Conservation (phyloP, 2,113 vertebrate genomes). For the Tinamus guttatus region DNA sequence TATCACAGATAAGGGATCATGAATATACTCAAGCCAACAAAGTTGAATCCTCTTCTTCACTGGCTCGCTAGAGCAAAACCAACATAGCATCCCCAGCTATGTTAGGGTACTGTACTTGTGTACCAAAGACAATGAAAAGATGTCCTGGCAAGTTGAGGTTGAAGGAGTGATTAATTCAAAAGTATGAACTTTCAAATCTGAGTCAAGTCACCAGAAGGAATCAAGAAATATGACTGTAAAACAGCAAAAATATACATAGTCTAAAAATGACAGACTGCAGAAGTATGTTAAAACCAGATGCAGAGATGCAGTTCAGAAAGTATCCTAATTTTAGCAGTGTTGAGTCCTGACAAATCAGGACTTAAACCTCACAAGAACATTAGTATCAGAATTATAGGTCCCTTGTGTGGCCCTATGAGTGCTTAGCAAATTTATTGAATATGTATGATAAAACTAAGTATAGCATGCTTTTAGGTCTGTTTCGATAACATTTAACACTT, state of each 20-base stretch:
- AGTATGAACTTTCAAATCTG: background rate
- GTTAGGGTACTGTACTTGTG: background rate
- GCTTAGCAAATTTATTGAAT: background rate
- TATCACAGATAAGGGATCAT: background rate
- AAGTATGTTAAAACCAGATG: background rate
- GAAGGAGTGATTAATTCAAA: background rate
- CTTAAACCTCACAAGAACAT: background rate
- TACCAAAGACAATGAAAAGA: background rate
- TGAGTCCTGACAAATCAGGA: background rate
- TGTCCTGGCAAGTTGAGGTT: fast-evolving
- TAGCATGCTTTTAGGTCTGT: background rate
- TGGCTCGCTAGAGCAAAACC: background rate
- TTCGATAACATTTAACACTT: background rate
- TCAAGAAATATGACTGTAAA: fast-evolving
- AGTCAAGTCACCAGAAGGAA: background rate
- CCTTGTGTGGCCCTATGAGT: background rate
- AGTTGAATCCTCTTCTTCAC: background rate
- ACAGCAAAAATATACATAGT: background rate
- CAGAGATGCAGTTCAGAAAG: background rate
- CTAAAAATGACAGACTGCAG: background rate
- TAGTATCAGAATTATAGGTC: fast-evolving
- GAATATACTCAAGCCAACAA: background rate
- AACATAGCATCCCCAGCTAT: background rate
- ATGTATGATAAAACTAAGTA: background rate
- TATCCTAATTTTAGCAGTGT: background rate